Evolutionary conservation across 2,888 invertebrate genomes (phyloP).

Genomic region (Cheilosia vernalis): DNA sequence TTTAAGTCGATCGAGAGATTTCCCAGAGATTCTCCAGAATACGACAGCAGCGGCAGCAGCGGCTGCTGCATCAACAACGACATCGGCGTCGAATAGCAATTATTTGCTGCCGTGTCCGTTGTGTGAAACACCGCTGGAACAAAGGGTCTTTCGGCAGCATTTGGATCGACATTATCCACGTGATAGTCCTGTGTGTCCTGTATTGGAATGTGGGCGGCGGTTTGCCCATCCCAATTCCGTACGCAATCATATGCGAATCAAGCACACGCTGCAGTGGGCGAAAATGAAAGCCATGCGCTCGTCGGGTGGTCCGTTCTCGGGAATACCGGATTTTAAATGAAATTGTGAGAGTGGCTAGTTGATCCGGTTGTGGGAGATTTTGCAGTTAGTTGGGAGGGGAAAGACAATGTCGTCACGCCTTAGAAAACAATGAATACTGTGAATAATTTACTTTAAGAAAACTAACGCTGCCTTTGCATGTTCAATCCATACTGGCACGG

Average conservation of each 20-base stretch:
- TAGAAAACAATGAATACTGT: slow-evolving; percentile 4
- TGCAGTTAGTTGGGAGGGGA: slow-evolving; percentile 1
- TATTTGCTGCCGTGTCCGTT: slow-evolving; percentile 88
- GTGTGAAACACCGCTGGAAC: slow-evolving; percentile 87
- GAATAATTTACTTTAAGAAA: neutral
- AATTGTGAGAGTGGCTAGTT: slow-evolving; percentile 80
- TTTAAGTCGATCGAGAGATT: slow-evolving; percentile 81
- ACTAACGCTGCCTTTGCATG: too few species aligned
- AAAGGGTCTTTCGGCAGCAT: slow-evolving; percentile 89
- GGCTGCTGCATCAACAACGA: slow-evolving; percentile 79
- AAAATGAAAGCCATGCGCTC: slow-evolving; percentile 89
- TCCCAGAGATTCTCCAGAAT: slow-evolving; percentile 82
- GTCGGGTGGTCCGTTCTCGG: slow-evolving; percentile 83
- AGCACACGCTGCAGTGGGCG: slow-evolving; percentile 92
- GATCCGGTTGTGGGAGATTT: slow-evolving; percentile 7
- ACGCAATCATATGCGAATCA: slow-evolving; percentile 93
- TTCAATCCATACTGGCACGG: neutral
- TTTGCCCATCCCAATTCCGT: slow-evolving; percentile 94
- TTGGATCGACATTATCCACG: slow-evolving; percentile 93
- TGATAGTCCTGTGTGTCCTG: slow-evolving; percentile 92
- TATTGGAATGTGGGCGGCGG: slow-evolving; percentile 88
- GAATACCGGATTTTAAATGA: slow-evolving; percentile 83
- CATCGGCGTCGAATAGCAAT: slow-evolving; percentile 78
- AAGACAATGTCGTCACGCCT: slow-evolving; percentile 43
- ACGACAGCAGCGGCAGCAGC: slow-evolving; percentile 82